Percentiles rank a stretch among this genome's conserved stretches.
phyloP scores from a whole-genome alignment of 2,888 invertebrate genomes.

The Anodontia alba region DNA sequence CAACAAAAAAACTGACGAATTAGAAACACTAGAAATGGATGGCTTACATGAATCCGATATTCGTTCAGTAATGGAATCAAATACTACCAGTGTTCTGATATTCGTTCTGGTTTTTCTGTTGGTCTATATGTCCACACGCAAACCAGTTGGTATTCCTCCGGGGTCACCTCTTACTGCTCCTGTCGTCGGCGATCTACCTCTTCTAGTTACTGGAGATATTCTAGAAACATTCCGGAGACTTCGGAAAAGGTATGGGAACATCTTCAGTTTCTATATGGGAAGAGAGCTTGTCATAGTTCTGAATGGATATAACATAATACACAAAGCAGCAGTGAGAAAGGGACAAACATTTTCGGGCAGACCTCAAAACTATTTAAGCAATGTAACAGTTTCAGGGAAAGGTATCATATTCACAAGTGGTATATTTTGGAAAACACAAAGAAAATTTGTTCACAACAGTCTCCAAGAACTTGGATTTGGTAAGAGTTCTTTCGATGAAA shows the following conservation, averaged over 20 bases:
- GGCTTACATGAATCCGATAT: no score
- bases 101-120: background rate
- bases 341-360: background rate
- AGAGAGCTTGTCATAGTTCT: background rate
- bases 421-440: conserved; percentile 52
- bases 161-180: conserved; percentile 23
- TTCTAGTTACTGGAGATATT: conserved; percentile 18
- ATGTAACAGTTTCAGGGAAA: background rate
- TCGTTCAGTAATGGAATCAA: no score
- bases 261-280: conserved; percentile 20
- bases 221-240: conserved; percentile 1
- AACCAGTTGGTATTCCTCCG: conserved; percentile 32
- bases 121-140: background rate
- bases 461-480: conserved; percentile 50
- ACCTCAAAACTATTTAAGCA: background rate
- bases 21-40: no score
- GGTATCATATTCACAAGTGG: conserved; percentile 27
- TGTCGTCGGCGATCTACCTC: conserved; percentile 31
- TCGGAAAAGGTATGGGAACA: background rate
- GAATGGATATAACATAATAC: background rate
- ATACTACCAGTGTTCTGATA: background rate
- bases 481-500: conserved; percentile 40
- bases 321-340: conserved; percentile 22
- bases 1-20: no score
- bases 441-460: conserved; percentile 43